phyloP scores from a whole-genome alignment of 1,140 invertebrate species.

The Teleopsis dalmanni region DNA sequence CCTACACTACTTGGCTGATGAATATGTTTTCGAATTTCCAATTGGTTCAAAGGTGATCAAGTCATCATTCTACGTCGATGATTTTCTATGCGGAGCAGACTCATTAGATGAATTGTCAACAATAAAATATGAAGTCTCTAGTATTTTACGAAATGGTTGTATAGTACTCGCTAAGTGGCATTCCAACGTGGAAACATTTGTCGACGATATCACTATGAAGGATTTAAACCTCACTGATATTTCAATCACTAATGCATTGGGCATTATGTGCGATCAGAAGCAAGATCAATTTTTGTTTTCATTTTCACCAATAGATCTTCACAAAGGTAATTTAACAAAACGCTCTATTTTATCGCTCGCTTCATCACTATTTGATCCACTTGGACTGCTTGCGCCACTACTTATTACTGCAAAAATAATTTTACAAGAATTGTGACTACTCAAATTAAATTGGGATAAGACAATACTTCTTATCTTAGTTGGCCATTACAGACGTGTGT shows the following conservation, averaged over 20 bases:
- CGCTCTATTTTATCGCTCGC: background rate
- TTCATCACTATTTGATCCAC: conserved; percentile 1
- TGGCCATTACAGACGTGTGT: no score
- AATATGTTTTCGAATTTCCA: background rate
- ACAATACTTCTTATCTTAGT: conserved; percentile 17
- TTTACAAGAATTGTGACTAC: conserved; percentile 30
- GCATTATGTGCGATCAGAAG: background rate
- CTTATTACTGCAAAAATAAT: conserved; percentile 14
- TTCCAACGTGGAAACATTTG: conserved; percentile 2
- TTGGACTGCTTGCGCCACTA: background rate
- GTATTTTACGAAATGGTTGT: conserved; percentile 5
- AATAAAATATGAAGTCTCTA: conserved; percentile 7
- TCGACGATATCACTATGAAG: background rate
- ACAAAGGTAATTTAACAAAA: conserved; percentile 4
- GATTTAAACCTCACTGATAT: background rate
- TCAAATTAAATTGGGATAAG: conserved; percentile 36
- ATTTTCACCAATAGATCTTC: conserved; percentile 4
- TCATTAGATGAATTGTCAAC: background rate
- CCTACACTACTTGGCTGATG: conserved; percentile 8
- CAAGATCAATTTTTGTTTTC: background rate
- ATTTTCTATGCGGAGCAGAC: conserved; percentile 3
- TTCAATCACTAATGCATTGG: background rate
- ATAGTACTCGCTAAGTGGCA: conserved; percentile 4
- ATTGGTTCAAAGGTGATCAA: background rate
- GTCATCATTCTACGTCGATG: conserved; percentile 7